Percentiles rank a stretch among this genome's conserved stretches.
These are phyloP conservation scores for Dasypolia templi DNA, from an alignment of 2,888 invertebrate species.

Conservation along the genomic window DNA sequence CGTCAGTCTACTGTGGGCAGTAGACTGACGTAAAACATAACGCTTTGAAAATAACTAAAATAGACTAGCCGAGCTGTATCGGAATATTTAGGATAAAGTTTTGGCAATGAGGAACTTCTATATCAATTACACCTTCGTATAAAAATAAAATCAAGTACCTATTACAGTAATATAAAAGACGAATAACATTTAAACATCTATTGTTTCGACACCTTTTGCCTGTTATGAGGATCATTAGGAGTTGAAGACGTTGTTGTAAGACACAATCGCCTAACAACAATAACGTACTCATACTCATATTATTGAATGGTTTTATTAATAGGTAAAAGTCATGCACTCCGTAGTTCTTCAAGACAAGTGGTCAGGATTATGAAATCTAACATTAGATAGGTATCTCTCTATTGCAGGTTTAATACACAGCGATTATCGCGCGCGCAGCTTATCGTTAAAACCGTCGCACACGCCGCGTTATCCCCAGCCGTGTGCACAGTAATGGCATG, in stretches of 20 bases:
- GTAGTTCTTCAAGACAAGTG: not conserved
- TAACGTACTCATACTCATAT: not conserved
- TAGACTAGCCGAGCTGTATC: no score
- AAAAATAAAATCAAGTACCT: no score
- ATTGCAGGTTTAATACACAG: conserved; percentile 2
- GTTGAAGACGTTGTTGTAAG: not conserved
- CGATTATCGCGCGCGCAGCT: not conserved
- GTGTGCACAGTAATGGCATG: conserved; percentile 69
- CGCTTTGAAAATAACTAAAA: no score
- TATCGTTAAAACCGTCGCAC: conserved; percentile 4
- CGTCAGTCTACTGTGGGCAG: no score
- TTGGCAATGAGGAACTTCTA: not conserved
- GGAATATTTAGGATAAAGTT: no score
- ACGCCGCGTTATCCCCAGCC: conserved; percentile 15
- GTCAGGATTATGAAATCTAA: not conserved
- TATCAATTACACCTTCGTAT: not conserved
- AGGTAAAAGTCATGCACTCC: not conserved
- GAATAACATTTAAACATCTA: not conserved
- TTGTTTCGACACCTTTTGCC: not conserved
- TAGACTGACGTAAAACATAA: no score
- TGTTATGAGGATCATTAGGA: not conserved
- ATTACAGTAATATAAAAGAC: no score
- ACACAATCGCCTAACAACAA: not conserved
- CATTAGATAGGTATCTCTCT: conserved; percentile 11
- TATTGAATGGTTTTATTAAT: not conserved